These are phyloP conservation scores for Anableps anableps DNA, from an alignment of 2,797 vertebrate genomes.

Conservation along the genomic window DNA sequence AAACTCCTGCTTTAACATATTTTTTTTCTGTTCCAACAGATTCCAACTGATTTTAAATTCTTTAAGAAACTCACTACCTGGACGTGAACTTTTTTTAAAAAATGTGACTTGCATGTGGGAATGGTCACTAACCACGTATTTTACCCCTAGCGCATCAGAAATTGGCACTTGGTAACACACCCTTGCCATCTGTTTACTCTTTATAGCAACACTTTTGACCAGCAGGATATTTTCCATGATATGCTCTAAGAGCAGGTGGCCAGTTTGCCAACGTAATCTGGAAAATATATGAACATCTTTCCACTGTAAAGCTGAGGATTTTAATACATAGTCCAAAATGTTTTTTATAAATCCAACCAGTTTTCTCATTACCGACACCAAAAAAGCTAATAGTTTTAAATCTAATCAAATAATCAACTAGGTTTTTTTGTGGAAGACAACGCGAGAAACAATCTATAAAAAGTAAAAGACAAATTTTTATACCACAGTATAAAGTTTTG, in stretches of 20 bases:
- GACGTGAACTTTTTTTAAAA: not conserved
- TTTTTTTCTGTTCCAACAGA: too few species aligned
- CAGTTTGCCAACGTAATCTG: not conserved
- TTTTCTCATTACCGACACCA: not conserved
- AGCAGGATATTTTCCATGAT: not conserved
- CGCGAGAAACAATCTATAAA: too few species aligned
- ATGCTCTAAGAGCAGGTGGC: not conserved
- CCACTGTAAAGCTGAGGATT: not conserved
- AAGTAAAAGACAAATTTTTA: not conserved
- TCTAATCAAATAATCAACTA: too few species aligned
- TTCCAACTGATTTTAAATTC: not conserved
- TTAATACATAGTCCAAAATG: not conserved
- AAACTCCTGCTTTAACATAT: too few species aligned
- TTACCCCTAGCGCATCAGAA: not conserved
- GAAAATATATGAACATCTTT: not conserved
- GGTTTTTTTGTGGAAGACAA: not conserved
- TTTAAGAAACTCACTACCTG: not conserved
- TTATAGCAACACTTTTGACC: not conserved
- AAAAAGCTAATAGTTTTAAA: not conserved
- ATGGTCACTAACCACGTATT: not conserved
- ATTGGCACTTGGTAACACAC: not conserved
- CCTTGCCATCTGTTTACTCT: not conserved
- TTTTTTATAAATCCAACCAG: not conserved
- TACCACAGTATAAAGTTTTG: too few species aligned
- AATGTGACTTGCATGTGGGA: not conserved